These are phyloP conservation scores for Anthoscopus minutus DNA, from an alignment of 2,113 vertebrate species.

Conservation along the genomic window DNA sequence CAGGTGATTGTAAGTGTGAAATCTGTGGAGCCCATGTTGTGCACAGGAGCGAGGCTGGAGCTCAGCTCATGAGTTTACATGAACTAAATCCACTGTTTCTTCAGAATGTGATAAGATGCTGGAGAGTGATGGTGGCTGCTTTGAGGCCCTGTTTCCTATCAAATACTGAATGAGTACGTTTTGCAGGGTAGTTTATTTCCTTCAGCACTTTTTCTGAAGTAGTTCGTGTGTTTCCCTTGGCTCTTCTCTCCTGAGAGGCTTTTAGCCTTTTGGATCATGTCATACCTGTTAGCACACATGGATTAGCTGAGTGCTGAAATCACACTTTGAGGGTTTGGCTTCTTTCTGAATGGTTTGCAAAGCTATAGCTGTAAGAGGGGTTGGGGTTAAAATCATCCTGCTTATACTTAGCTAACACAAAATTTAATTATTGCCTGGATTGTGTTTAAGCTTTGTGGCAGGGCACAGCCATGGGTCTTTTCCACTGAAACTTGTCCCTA, in stretches of 20 bases:
- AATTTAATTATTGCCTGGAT: not conserved
- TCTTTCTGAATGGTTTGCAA: not conserved
- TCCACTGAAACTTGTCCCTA: not conserved
- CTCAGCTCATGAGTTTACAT: accelerated
- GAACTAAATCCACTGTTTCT: not conserved
- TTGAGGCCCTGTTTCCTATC: not conserved
- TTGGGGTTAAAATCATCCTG: not conserved
- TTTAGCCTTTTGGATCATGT: not conserved
- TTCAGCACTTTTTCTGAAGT: not conserved
- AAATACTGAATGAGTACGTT: not conserved
- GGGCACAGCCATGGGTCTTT: not conserved
- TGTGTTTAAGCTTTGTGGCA: not conserved
- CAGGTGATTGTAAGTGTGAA: not conserved
- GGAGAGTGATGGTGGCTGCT: not conserved
- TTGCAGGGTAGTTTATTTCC: not conserved
- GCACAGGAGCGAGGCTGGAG: not conserved
- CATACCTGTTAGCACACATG: not conserved
- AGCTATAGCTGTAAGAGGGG: not conserved
- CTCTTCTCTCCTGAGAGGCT: not conserved
- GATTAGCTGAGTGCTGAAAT: not conserved
- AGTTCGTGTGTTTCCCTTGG: not conserved
- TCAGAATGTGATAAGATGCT: not conserved
- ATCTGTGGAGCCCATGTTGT: not conserved
- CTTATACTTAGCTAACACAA: not conserved
- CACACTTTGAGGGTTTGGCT: not conserved